Base-by-base conservation (phyloP, 1,140 invertebrate genomes). In the Cyclina sinensis region DNA sequence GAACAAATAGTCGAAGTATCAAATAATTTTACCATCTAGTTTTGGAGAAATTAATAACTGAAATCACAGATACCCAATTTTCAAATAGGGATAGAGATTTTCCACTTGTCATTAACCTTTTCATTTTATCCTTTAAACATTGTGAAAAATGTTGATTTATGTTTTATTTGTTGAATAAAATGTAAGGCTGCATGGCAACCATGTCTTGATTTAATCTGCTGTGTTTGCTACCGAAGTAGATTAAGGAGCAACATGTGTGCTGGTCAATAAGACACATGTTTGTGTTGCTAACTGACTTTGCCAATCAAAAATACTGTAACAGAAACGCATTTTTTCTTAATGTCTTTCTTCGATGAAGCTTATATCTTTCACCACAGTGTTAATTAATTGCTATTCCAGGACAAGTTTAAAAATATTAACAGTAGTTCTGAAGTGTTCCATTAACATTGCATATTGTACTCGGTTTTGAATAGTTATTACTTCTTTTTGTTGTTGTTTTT, bases 21-120 rank as follows among this genome's bases (percentile, higher is more conserved):
- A n/a, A n/a, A n/a, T n/a, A n/a, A n/a, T n/a, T n/a, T n/a, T n/a
- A n/a, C n/a, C n/a, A n/a, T n/a, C n/a, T n/a, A n/a, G n/a, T n/a
- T n/a, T n/a, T n/a, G n/a, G n/a, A n/a, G n/a, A n/a, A n/a, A n/a
- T n/a, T n/a, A n/a, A n/a, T n/a, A n/a, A n/a, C n/a, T n/a, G n/a
- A n/a, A n/a, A n/a, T n/a, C n/a, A n/a, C n/a, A n/a, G n/a, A n/a
- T n/a, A n/a, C 7, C 43, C 43, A 46, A 9, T 46, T 46, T 9
- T 46, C 7, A 18, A 54, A 54, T 12, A 54, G 14, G 21, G 7
- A 11, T 4, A 65, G 27, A 65, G 59, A 27, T 27, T 30, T 65
- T 65, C 30, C 59, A 54, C 30, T 65, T 27, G 30, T 65, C 59
- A 65, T 65, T 65, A 65, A 65, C 24, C 16, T 35, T 65, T 65